Evolutionary conservation across 92 coral and sea anemone genomes (phyloP).

Genomic region (Parazoanthus swiftii): DNA sequence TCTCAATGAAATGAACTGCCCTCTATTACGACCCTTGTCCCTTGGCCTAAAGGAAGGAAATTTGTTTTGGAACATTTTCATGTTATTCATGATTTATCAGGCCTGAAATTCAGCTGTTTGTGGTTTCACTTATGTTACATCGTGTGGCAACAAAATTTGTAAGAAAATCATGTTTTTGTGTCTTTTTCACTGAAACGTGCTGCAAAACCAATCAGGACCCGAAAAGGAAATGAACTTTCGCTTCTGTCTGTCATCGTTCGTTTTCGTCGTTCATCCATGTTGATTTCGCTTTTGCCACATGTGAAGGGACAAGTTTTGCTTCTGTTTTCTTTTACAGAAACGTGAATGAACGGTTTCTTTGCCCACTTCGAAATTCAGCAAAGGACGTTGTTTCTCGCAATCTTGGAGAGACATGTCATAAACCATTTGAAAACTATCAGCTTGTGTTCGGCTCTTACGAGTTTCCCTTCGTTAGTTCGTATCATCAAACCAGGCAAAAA

Average conservation of each 20-base stretch:
- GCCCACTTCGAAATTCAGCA: neutral
- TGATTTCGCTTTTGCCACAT: neutral
- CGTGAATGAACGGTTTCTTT: neutral
- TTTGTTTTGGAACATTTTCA: conserved; percentile 20
- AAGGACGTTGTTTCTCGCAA: neutral
- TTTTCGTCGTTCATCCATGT: conserved; percentile 18
- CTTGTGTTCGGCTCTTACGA: neutral
- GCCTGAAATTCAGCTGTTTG: conserved; percentile 33
- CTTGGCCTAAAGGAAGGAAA: conserved; percentile 12
- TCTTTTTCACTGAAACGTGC: conserved; percentile 30
- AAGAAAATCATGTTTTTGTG: conserved; percentile 18
- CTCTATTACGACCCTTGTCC: neutral
- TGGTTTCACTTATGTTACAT: conserved; percentile 20
- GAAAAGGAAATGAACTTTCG: conserved; percentile 22
- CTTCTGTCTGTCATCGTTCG: neutral
- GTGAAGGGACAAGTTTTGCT: conserved; percentile 1
- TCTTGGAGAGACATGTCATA: neutral
- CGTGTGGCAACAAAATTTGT: neutral
- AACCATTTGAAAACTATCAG: neutral
- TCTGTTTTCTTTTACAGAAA: neutral
- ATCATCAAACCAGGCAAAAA: neutral
- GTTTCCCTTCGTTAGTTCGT: neutral
- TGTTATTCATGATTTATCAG: conserved; percentile 11
- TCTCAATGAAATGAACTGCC: neutral
- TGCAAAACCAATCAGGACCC: conserved; percentile 10